A percentile compares a stretch with the other conserved stretches of the same genome.
These are phyloP conservation scores for Zaprionus inermis DNA, from an alignment of 1,140 invertebrate species.

Conservation along the genomic window DNA sequence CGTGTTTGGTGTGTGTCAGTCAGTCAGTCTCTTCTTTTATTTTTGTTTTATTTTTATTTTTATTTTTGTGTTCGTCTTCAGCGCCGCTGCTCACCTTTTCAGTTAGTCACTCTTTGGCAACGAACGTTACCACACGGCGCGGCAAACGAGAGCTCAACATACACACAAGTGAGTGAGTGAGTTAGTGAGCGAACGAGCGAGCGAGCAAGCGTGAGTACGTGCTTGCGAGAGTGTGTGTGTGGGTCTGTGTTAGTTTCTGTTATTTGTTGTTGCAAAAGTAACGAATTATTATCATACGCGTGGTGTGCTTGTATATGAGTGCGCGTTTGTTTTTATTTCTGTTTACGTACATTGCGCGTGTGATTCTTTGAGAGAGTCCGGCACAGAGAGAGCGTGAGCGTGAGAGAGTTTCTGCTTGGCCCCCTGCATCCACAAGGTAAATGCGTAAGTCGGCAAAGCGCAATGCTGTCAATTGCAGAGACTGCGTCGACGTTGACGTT, in stretches of 20 bases:
- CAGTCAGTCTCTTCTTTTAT: conserved; percentile 24
- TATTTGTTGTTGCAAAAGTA: conserved; percentile 41
- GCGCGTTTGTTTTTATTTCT: conserved; percentile 30
- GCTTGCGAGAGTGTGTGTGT: not conserved
- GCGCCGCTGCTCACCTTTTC: conserved; percentile 55
- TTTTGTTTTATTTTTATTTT: conserved; percentile 26
- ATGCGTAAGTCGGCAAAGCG: conserved; percentile 47
- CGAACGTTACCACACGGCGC: conserved; percentile 70
- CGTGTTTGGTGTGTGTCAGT: conserved; percentile 38
- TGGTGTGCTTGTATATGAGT: conserved; percentile 31
- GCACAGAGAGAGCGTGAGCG: conserved; percentile 24
- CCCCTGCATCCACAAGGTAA: conserved; percentile 42
- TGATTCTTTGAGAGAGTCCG: conserved; percentile 28
- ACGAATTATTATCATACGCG: conserved; percentile 46
- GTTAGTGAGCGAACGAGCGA: conserved; percentile 38
- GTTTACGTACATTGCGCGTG: conserved; percentile 22
- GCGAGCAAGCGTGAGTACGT: conserved; percentile 23
- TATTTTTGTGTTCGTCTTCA: conserved; percentile 36
- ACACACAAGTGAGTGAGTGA: conserved; percentile 29
- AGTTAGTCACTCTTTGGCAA: conserved; percentile 77
- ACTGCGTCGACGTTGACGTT: not conserved
- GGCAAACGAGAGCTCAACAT: conserved; percentile 52
- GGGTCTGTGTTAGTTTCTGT: conserved; percentile 14
- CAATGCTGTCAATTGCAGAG: conserved; percentile 57
- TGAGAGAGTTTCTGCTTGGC: conserved; percentile 26